A percentile compares a stretch with the other conserved stretches of the same genome.
Conservation (phyloP, 2,888 invertebrate genomes). For the Morpho helenor region DNA sequence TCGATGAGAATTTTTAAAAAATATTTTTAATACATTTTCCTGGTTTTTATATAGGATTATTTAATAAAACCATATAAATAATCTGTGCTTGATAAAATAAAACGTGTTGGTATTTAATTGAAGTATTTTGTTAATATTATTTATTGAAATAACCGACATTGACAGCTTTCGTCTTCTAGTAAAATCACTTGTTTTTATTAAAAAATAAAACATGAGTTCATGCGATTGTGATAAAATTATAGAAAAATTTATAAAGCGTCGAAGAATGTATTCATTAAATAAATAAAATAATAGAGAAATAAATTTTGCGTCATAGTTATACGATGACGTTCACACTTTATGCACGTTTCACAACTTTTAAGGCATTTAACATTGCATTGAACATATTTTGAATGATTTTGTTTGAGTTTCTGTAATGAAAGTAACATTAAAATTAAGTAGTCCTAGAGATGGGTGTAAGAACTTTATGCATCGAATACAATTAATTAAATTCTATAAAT, state of each 20-base stretch:
- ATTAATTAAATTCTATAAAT: no score
- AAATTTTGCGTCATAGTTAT: not conserved
- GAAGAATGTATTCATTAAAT: not conserved
- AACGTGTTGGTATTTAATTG: no score
- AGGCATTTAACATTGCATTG: slow-evolving; percentile 22
- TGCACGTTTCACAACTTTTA: slow-evolving; percentile 3
- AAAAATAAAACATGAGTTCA: slow-evolving; percentile 1
- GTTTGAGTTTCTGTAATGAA: not conserved
- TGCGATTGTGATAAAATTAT: slow-evolving; percentile 22
- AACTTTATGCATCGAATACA: not conserved
- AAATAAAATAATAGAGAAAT: not conserved
- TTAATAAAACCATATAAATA: no score
- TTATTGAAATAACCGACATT: not conserved
- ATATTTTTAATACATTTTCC: no score
- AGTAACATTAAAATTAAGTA: not conserved
- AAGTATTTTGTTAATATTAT: not conserved
- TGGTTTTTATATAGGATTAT: no score
- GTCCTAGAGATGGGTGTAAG: not conserved
- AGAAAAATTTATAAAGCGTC: slow-evolving; percentile 13
- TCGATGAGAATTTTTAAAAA: no score
- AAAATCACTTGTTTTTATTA: not conserved
- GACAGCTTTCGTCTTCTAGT: slow-evolving; percentile 4
- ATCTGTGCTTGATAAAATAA: no score
- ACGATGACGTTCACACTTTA: slow-evolving; percentile 1
- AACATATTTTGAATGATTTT: not conserved